These are phyloP conservation scores for Magallana angulata DNA, from an alignment of 1,140 invertebrate genomes.

Conservation along the genomic window DNA sequence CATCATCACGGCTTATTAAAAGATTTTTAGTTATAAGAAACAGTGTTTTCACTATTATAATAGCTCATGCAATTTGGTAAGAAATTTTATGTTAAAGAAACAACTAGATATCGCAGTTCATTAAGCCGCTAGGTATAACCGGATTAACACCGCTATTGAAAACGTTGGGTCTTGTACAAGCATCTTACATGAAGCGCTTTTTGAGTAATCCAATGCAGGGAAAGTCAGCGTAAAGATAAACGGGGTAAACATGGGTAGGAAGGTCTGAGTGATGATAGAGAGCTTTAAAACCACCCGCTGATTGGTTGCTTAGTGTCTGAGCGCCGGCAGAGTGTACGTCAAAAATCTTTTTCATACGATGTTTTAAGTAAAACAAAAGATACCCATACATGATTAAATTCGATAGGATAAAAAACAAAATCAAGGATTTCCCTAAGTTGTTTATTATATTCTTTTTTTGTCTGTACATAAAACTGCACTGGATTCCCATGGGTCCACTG, in stretches of 20 bases:
- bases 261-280: not conserved
- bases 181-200: not conserved
- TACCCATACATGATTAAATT: not conserved
- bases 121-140: too few relatives aligned
- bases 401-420: not conserved
- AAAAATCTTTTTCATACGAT: not conserved
- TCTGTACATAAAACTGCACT: not conserved
- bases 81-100: too few relatives aligned
- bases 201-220: not conserved
- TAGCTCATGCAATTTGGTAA: too few relatives aligned
- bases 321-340: not conserved
- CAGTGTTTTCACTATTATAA: too few relatives aligned
- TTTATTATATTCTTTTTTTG: not conserved
- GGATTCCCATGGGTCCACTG: not conserved
- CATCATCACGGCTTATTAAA: too few relatives aligned
- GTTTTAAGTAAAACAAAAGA: not conserved
- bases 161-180: too few relatives aligned
- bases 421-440: not conserved
- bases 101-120: too few relatives aligned
- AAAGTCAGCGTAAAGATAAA: not conserved
- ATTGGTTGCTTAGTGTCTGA: not conserved
- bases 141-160: too few relatives aligned
- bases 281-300: not conserved
- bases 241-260: not conserved
- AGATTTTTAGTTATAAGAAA: too few relatives aligned